Percentiles rank a stretch among this genome's conserved stretches.
Conservation (phyloP, 2,888 invertebrate genomes). For the Helobdella robusta region DNA sequence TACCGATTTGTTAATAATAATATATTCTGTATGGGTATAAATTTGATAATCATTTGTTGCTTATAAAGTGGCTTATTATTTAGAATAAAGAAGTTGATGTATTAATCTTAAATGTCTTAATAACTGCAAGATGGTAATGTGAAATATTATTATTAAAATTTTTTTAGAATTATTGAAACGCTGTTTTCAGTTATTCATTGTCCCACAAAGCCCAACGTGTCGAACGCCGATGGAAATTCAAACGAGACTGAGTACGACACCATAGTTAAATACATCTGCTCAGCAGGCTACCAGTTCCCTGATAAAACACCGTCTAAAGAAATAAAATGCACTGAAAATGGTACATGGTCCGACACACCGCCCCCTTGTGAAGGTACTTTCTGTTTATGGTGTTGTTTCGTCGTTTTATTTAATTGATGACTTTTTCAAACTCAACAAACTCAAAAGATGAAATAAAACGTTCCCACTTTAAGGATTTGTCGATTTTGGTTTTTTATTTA, state of each 20-base stretch:
- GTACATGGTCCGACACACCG: conserved; percentile 32
- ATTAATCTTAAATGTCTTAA: neutral
- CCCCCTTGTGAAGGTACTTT: conserved; percentile 31
- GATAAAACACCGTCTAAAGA: conserved; percentile 28
- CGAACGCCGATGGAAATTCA: conserved; percentile 32
- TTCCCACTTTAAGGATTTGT: too few species aligned
- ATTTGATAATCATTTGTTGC: too few species aligned
- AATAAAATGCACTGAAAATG: conserved; percentile 32
- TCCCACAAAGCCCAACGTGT: conserved; percentile 28
- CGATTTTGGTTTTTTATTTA: too few species aligned
- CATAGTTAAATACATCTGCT: conserved; percentile 29
- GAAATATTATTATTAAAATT: neutral
- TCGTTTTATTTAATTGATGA: too few species aligned
- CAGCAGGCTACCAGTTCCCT: conserved; percentile 33
- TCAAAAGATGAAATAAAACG: too few species aligned
- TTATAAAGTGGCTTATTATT: too few species aligned
- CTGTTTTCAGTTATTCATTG: conserved; percentile 32
- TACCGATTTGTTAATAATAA: too few species aligned
- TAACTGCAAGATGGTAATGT: neutral
- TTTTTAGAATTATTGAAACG: neutral
- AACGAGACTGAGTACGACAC: conserved; percentile 31
- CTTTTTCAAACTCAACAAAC: too few species aligned
- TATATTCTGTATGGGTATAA: too few species aligned
- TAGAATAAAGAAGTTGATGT: too few species aligned
- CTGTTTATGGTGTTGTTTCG: too few species aligned